phyloP scores from a whole-genome alignment of 2,888 invertebrate genomes.

The Ditula angustiorana region DNA sequence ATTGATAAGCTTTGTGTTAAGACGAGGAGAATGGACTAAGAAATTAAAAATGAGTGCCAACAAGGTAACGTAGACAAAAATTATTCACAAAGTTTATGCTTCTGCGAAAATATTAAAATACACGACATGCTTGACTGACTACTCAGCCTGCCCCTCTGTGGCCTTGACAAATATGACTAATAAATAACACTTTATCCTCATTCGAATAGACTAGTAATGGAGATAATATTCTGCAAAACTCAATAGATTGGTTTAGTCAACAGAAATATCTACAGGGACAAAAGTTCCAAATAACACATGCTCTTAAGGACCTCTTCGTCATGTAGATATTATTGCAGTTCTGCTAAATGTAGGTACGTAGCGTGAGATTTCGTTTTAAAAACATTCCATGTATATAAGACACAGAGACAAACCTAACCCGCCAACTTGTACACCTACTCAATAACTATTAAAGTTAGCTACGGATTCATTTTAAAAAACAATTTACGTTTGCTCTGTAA shows the following conservation, averaged over 20 bases:
- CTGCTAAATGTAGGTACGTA: too few species aligned
- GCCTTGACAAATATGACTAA: constrained; percentile 70
- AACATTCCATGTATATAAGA: too few species aligned
- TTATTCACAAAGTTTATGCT: constrained; percentile 35
- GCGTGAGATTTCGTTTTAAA: too few species aligned
- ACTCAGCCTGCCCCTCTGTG: constrained; percentile 55
- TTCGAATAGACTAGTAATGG: constrained; percentile 45
- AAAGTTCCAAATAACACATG: background rate
- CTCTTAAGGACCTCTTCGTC: too few species aligned
- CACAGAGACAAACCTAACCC: too few species aligned
- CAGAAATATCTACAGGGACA: too few species aligned
- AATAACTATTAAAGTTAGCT: too few species aligned
- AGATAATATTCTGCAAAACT: constrained; percentile 1
- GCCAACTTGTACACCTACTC: too few species aligned
- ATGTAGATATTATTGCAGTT: too few species aligned
- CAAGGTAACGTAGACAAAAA: background rate
- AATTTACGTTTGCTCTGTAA: too few species aligned
- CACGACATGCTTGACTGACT: constrained; percentile 51
- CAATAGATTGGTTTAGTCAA: background rate
- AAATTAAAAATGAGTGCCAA: background rate
- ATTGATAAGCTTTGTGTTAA: background rate
- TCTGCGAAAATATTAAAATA: constrained; percentile 53
- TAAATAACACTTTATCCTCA: constrained; percentile 60
- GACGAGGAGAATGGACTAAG: background rate
- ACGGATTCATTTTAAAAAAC: too few species aligned